These are phyloP conservation scores for Nasonovia ribisnigri DNA, from an alignment of 2,888 invertebrate species.

Conservation along the genomic window DNA sequence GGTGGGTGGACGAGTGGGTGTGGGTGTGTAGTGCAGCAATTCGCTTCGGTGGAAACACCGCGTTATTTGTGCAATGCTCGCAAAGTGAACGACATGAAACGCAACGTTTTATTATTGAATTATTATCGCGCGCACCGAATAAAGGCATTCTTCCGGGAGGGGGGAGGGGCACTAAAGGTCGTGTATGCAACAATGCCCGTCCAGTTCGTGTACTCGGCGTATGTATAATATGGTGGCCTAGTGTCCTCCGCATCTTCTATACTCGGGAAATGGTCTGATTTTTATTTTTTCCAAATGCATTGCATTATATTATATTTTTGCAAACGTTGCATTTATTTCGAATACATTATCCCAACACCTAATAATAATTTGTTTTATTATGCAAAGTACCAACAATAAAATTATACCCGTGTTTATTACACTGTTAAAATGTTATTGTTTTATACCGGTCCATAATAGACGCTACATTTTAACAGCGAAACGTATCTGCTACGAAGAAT, in stretches of 20 bases:
- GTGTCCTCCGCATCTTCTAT: background rate
- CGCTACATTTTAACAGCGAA: background rate
- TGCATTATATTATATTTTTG: background rate
- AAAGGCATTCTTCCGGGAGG: background rate
- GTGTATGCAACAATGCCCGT: background rate
- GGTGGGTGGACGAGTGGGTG: background rate
- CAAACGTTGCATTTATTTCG: background rate
- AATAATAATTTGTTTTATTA: background rate
- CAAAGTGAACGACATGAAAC: slow-evolving; percentile 21
- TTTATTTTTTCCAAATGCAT: background rate
- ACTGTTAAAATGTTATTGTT: background rate
- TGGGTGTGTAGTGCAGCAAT: background rate
- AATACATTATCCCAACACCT: background rate
- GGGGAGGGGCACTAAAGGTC: background rate
- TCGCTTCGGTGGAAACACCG: slow-evolving; percentile 4
- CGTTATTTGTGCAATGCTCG: background rate
- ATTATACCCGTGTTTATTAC: background rate
- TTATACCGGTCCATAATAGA: background rate
- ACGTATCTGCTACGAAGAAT: background rate
- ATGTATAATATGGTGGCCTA: background rate
- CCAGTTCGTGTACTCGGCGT: background rate
- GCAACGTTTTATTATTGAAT: slow-evolving; percentile 30
- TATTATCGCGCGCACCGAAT: slow-evolving; percentile 14
- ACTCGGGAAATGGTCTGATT: background rate
- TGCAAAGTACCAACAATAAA: background rate